Conservation (phyloP, 2,797 vertebrate species). For the Enteromius mattozi region DNA sequence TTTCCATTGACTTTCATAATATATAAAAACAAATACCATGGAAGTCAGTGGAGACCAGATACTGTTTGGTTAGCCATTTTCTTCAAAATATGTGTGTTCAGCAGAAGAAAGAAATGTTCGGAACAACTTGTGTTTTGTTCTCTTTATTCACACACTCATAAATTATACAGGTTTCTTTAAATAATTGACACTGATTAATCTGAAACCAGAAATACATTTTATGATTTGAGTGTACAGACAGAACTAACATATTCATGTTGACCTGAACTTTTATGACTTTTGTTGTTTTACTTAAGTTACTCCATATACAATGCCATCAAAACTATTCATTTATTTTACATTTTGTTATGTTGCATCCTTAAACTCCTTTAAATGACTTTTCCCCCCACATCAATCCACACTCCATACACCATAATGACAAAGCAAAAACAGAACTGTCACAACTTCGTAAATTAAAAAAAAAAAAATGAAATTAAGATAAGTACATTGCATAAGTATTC, state of each 20-base stretch:
- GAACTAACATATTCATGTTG: neutral
- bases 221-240: neutral
- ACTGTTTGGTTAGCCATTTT: neutral
- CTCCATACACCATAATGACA: too few relatives aligned
- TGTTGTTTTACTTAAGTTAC: neutral
- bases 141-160: neutral
- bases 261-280: neutral
- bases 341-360: too few relatives aligned
- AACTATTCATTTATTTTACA: too few relatives aligned
- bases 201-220: slow-evolving; percentile 4
- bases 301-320: neutral
- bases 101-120: neutral
- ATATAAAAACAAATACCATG: neutral
- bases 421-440: too few relatives aligned
- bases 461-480: too few relatives aligned
- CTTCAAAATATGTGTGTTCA: neutral
- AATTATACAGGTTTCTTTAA: neutral
- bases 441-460: too few relatives aligned
- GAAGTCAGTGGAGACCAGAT: too few relatives aligned
- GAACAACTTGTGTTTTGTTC: neutral
- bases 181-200: neutral
- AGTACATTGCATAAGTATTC: too few relatives aligned
- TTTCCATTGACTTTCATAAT: neutral
- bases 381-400: too few relatives aligned
- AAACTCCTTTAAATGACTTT: too few relatives aligned